Evolutionary conservation across 2,113 vertebrate genomes (phyloP), one percentile per base, ranked within the genome.

Genomic region (Oplegnathus fasciatus): DNA sequence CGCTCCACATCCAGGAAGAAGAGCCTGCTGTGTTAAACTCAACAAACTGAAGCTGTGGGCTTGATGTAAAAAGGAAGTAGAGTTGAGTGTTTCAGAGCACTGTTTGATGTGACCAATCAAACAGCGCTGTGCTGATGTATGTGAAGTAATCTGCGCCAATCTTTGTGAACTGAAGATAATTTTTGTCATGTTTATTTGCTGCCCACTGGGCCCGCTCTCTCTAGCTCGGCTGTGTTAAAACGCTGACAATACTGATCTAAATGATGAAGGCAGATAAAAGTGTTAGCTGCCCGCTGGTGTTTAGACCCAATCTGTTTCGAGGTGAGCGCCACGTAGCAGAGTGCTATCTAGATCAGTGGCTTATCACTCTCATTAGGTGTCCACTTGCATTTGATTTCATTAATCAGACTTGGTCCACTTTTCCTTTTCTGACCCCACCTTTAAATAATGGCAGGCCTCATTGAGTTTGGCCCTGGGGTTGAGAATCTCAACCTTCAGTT

Each of bases 281-380:
- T 30, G 44, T 37, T 54, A 11, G 0, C 69, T 64, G 62, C 70
- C 26, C 18, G 52, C 42, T 34, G 54, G 73, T 72, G 74, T 78
- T 87, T 80, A 37, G 68, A 78, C 50, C n/a, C 71, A 48, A 72
- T 74, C 83, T 75, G 69, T 44, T 82, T 42, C n/a, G 37, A 83
- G 73, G 46, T 83, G 24, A 78, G 72, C 37, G 11, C 18, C 15
- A 37, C 54, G 65, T 46, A 57, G 75, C 40, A 22, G 44, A 66
- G 73, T 10, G 3, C 71, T 50, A 78, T 86, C 81, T 73, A 68
- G 44, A 92, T 87, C 82, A 82, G 66, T 75, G 68, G 70, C 42
- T 87, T 48, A 84, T 89, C 88, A 57, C 50, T 50, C 69, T 89
- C 75, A 93, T 90, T 77, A 91, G 48, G 69, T 17, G 68, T 58